Evolutionary conservation across 2,888 invertebrate genomes (phyloP).

Genomic region (Rhingia campestris): DNA sequence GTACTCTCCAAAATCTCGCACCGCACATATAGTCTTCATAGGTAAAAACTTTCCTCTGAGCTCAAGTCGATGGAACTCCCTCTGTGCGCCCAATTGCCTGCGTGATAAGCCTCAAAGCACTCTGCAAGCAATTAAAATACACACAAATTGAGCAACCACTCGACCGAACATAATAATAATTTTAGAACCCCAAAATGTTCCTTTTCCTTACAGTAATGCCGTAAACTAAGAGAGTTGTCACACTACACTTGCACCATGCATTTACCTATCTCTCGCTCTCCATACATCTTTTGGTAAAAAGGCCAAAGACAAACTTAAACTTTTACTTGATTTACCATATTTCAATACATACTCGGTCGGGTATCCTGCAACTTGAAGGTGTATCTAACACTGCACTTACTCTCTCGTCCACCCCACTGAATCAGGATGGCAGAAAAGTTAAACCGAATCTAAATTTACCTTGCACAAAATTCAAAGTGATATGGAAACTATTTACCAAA

Average conservation of each 20-base stretch:
- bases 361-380: conserved; percentile 4
- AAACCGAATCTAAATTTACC: conserved; percentile 67
- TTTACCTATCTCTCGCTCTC: not conserved
- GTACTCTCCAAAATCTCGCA: not conserved
- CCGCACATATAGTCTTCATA: conserved; percentile 18
- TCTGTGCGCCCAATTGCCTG: not conserved
- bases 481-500: conserved; percentile 68
- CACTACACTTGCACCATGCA: conserved; percentile 3
- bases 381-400: conserved; percentile 34
- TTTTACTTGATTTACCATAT: conserved; percentile 73
- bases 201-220: conserved; percentile 65
- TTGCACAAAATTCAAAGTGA: conserved; percentile 65
- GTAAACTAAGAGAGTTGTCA: conserved; percentile 60
- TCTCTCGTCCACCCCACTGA: not conserved
- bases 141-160: conserved; percentile 72
- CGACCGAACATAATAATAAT: conserved; percentile 70
- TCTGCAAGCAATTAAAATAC: conserved; percentile 68
- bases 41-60: conserved; percentile 52
- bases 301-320: conserved; percentile 70
- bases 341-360: conserved; percentile 46
- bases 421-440: conserved; percentile 37
- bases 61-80: no score
- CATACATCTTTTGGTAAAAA: conserved; percentile 15
- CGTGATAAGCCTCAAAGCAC: conserved; percentile 53
- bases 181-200: conserved; percentile 46